A percentile compares a stretch with the other conserved stretches of the same genome.
phyloP scores from a whole-genome alignment of 2,113 vertebrate species.

The Carollia perspicillata region DNA sequence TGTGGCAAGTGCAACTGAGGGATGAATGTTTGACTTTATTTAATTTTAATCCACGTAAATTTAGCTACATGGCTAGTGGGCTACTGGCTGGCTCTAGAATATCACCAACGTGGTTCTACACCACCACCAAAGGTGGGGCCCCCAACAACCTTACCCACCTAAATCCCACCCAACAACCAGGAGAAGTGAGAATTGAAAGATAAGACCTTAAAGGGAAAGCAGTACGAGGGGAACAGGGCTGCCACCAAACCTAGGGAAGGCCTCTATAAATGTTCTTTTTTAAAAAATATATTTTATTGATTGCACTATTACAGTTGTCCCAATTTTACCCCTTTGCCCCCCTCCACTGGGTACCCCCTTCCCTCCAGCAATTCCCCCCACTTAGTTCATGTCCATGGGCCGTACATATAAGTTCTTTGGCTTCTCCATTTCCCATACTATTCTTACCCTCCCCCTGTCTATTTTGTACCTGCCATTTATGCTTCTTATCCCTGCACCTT shows the following conservation, averaged over 20 bases:
- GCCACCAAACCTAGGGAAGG: background rate
- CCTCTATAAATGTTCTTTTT: background rate
- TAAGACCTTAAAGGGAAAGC: background rate
- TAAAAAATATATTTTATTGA: too few relatives aligned
- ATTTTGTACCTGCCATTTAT: too few relatives aligned
- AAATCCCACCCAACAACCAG: background rate
- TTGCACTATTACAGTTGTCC: too few relatives aligned
- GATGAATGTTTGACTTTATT: background rate
- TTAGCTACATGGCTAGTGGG: background rate
- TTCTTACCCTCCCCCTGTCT: too few relatives aligned
- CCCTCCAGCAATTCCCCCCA: too few relatives aligned
- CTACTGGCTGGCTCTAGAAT: background rate
- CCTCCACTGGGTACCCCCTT: too few relatives aligned
- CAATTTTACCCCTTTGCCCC: too few relatives aligned
- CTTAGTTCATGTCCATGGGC: too few relatives aligned
- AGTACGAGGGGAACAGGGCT: background rate
- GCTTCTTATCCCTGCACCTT: too few relatives aligned
- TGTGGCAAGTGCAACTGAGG: background rate
- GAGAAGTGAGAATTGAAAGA: background rate
- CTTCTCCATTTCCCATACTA: too few relatives aligned
- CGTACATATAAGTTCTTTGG: too few relatives aligned
- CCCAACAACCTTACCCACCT: too few relatives aligned
- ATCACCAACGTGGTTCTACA: background rate
- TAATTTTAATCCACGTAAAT: background rate
- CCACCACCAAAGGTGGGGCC: background rate